Percentiles rank a stretch among this genome's conserved stretches.
phyloP scores from a whole-genome alignment of 2,113 vertebrate species.

The Zapornia atra region DNA sequence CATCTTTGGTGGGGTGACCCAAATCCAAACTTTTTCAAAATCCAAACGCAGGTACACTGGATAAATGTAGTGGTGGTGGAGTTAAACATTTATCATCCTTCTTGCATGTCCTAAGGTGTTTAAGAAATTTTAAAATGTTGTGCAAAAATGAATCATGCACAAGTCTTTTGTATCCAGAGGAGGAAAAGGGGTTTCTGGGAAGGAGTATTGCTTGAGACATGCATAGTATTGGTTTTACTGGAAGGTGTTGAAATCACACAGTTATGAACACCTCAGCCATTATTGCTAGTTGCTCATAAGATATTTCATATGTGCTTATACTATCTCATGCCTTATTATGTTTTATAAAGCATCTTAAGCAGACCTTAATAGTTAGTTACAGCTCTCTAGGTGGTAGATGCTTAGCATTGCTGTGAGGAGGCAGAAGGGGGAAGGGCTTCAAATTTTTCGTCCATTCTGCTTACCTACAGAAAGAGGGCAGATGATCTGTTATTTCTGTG shows the following conservation, averaged over 20 bases:
- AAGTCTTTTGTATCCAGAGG: not conserved
- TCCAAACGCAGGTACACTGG: not conserved
- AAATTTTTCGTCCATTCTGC: slow-evolving; percentile 54
- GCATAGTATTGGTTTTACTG: not conserved
- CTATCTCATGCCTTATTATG: slow-evolving; percentile 11
- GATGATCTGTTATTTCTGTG: not conserved
- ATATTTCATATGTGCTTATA: slow-evolving; percentile 16
- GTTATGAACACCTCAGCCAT: not conserved
- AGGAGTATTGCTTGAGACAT: not conserved
- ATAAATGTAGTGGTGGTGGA: not conserved
- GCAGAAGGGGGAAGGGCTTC: not conserved
- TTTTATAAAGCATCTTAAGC: slow-evolving; percentile 27
- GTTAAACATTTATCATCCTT: not conserved
- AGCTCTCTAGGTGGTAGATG: slow-evolving; percentile 46
- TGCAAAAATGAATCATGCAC: slow-evolving; percentile 2
- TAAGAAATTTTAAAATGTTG: not conserved
- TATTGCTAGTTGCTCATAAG: not conserved
- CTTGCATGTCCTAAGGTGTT: not conserved
- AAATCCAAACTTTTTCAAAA: slow-evolving; percentile 17
- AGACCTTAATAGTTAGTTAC: slow-evolving; percentile 28
- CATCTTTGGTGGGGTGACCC: not conserved
- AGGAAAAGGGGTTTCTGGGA: slow-evolving; percentile 5
- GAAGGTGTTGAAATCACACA: slow-evolving; percentile 28
- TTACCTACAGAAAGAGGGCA: not conserved
- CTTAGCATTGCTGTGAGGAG: not conserved